Evolutionary conservation across 2,797 vertebrate species (phyloP), one percentile per base, ranked within the genome.

Genomic region (Trachops cirrhosus): DNA sequence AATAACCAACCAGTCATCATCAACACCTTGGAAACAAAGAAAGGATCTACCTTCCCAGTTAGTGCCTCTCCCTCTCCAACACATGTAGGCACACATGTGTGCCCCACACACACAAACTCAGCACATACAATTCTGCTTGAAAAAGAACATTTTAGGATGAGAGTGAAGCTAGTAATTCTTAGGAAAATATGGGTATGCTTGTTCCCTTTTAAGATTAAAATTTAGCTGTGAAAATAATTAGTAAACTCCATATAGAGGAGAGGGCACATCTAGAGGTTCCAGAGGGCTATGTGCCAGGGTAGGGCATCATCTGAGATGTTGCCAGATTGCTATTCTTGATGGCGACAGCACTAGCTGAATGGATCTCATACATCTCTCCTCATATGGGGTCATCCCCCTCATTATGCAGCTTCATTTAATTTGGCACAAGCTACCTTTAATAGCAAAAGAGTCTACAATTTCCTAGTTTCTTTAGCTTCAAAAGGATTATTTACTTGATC

Each of bases 141-240:
- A 86, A 67, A n/a, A 94, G 59, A 83, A 91, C 57, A 54, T 26
- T 50, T 50, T 26, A 86, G 64, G 44, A 74, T 0, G n/a, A 73
- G 18, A 89, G 21, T 73, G 22, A 85, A 92, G 24, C 26, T n/a
- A 80, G 50, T 80, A 90, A 79, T 82, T 83, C 39, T 85, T 84
- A 70, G 16, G 5, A 41, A 5, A 52, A 26, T 16, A 32, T 48
- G 19, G 4, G 2, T 9, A 77, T 54, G 29, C 21, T 19, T n/a
- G 10, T n/a, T 52, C 37, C 16, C 64, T 91, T 93, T 93, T 68
- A 68, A 68, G 41, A 80, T 95, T 50, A 94, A 94, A 84, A 48
- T 64, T 78, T 41, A 94, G 32, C 5, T 67, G 29, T 82, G 22
- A 93, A 62, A 88, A 86, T 37, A 88, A 86, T 64, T 73, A 52